Conservation (phyloP, 2,113 vertebrate genomes). For the Bettongia penicillata region DNA sequence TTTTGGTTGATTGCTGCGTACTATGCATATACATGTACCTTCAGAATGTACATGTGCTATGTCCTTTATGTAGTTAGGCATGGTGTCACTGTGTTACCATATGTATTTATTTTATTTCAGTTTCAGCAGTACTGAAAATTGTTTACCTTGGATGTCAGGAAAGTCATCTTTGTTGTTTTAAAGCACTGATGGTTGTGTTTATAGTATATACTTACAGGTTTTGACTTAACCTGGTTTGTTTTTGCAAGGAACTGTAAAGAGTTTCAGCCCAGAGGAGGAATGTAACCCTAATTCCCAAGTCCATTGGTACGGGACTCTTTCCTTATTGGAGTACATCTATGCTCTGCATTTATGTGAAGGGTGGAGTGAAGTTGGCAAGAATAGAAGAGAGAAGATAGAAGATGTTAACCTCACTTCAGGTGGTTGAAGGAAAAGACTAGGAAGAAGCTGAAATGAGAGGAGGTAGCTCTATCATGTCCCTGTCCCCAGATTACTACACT, state of each 20-base stretch:
- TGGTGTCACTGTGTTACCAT: neutral
- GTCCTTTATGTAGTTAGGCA: neutral
- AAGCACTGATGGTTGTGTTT: neutral
- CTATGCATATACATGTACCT: neutral
- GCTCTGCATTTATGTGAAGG: neutral
- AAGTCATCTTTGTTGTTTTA: neutral
- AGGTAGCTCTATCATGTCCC: neutral
- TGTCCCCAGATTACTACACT: neutral
- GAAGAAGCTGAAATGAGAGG: neutral
- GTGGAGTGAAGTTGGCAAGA: neutral
- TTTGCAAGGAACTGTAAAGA: neutral
- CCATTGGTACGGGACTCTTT: neutral
- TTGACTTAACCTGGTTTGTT: neutral
- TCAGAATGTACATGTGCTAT: neutral
- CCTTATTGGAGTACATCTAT: neutral
- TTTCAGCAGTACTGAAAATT: neutral
- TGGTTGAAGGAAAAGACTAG: neutral
- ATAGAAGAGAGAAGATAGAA: neutral
- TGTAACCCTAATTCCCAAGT: neutral
- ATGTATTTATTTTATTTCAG: neutral
- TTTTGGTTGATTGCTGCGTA: neutral
- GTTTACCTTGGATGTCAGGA: neutral
- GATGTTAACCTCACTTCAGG: neutral
- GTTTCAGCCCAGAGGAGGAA: neutral
- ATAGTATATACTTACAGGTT: neutral